phyloP scores from a whole-genome alignment of 2,888 invertebrate species.

The Pogonocherus hispidulus region DNA sequence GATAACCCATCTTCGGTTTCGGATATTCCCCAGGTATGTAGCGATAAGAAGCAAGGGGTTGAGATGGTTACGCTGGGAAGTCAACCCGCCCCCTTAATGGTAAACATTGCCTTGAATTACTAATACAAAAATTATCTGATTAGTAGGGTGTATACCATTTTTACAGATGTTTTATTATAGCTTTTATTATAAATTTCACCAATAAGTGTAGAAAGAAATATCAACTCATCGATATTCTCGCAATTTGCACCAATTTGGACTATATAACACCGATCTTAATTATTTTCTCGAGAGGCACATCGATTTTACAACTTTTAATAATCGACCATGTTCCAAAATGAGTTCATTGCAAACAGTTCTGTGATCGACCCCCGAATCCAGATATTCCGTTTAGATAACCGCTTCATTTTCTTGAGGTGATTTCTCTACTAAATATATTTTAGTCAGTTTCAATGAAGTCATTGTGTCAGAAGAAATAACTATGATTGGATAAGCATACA shows the following conservation, averaged over 20 bases:
- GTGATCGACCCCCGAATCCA: neutral
- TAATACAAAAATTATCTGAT: too few species aligned
- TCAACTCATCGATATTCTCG: neutral
- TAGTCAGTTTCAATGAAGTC: neutral
- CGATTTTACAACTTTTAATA: neutral
- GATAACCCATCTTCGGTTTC: neutral
- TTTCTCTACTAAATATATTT: neutral
- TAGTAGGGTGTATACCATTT: too few species aligned
- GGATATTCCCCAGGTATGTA: conserved; percentile 54
- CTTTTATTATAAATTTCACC: neutral
- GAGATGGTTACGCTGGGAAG: conserved; percentile 38
- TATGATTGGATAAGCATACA: too few species aligned
- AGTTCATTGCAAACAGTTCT: too few species aligned
- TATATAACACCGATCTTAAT: neutral
- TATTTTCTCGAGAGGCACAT: neutral
- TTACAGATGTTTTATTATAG: too few species aligned
- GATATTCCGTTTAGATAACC: conserved; percentile 48
- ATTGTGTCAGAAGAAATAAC: too few species aligned
- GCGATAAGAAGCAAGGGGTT: conserved; percentile 40
- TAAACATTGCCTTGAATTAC: too few species aligned
- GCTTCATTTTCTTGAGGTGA: neutral
- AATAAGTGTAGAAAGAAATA: neutral
- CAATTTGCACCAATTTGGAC: neutral
- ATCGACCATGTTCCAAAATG: neutral
- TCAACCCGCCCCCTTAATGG: too few species aligned